Evolutionary conservation across 1,140 invertebrate species (phyloP), one percentile per base, ranked within the genome.

Genomic region (Wasmannia auropunctata): DNA sequence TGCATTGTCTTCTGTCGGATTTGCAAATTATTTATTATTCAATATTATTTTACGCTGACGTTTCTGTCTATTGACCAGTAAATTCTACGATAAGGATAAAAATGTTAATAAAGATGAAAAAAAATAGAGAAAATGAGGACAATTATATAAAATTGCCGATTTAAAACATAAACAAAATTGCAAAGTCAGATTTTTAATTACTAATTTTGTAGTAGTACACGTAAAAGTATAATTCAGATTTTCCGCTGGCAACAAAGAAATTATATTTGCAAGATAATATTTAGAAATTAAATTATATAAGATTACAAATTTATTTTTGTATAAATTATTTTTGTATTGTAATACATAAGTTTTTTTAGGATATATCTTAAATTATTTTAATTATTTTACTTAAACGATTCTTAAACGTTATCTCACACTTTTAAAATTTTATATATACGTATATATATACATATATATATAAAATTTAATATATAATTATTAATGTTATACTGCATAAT

Each of bases 11-110:
- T 62, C 60, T 43, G 72, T 58, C 63, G 60, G 34, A 54, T 74
- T 62, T 37, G 46, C 49, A 77, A 90, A 90, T 89, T 87, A 89
- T 89, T 90, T 90, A 89, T 83, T 74, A 74, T 56, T 56, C 4
- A 4, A 72, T 34, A 58, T 34, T 74, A 72, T 89, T 89, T 60
- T 6, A 43, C 19, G 2, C 4, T 14, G 25, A 22, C 40, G 14
- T 80, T 28, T 22, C 34, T 16, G 5, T 58, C 51, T 58, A 22
- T 3, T 22, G 28, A 80, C 58, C 5, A 49, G 2, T 31, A 43
- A n/a, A 34, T 1, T 19, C 2, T 22, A 11, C 7, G 6, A 54
- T 40, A 34, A n/a, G 0, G n/a, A 81, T 58, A 43, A 43, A 43
- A 31, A 70, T 58, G 31, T 56, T 14, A 56, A 56, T 43, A 10